These are phyloP conservation scores for Poecilia gillii DNA, from an alignment of 2,797 vertebrate genomes.

Conservation along the genomic window DNA sequence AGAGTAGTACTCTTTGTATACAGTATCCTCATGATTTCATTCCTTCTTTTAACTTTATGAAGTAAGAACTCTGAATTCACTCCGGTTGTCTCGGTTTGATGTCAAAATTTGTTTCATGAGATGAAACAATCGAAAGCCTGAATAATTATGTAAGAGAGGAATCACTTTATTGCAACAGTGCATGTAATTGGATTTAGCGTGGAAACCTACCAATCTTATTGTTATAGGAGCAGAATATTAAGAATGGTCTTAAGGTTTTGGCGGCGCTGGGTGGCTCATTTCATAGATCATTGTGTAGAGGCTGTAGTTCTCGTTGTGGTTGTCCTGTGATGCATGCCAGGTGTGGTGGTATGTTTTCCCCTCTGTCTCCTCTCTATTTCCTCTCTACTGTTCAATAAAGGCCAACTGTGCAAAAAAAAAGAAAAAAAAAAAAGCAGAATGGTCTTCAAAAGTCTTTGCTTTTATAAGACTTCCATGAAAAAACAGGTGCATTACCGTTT, in stretches of 20 bases:
- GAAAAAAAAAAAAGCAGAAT: background rate
- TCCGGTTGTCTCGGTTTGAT: background rate
- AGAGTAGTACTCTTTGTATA: no score
- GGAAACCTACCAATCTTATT: background rate
- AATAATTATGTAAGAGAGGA: background rate
- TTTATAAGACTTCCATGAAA: background rate
- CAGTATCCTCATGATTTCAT: no score
- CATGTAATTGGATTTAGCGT: no score
- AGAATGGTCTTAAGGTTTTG: no score
- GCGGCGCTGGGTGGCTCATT: no score
- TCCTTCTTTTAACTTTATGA: no score
- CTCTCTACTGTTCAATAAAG: background rate
- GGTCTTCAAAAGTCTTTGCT: background rate
- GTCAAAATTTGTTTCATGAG: background rate
- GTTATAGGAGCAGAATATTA: background rate
- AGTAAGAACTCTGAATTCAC: no score
- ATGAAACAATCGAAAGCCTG: background rate
- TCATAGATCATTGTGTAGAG: no score
- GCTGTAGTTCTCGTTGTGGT: no score
- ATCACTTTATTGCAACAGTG: background rate
- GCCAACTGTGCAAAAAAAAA: background rate
- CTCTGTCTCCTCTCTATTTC: background rate
- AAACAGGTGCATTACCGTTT: background rate
- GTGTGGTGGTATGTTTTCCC: background rate
- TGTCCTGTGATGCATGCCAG: no score